phyloP scores from a whole-genome alignment of 2,888 invertebrate genomes.

The Archips crataeganus region DNA sequence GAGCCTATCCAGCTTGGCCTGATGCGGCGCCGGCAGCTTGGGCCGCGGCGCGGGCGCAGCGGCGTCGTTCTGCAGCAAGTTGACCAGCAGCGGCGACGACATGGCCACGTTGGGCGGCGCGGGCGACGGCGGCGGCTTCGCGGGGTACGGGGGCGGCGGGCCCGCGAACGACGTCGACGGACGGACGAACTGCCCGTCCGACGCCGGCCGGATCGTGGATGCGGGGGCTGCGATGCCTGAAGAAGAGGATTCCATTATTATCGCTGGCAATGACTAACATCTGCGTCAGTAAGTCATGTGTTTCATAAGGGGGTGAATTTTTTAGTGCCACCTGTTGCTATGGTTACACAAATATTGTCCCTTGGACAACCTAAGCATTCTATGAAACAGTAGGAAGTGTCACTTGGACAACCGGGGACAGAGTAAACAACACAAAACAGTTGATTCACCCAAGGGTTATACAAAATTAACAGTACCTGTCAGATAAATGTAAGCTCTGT shows the following conservation, averaged over 20 bases:
- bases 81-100: slow-evolving; percentile 96
- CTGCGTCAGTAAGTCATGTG: no score
- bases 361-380: no score
- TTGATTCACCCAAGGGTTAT: no score
- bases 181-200: slow-evolving; percentile 62
- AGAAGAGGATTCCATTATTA: not conserved
- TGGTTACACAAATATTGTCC: no score
- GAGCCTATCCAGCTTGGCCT: slow-evolving; percentile 72
- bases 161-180: slow-evolving; percentile 72
- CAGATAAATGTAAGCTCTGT: no score
- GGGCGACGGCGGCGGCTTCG: slow-evolving; percentile 64
- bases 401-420: no score
- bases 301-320: no score
- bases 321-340: no score
- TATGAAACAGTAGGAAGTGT: no score
- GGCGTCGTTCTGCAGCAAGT: slow-evolving; percentile 95
- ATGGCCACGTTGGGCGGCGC: slow-evolving; percentile 87
- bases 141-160: slow-evolving; percentile 58
- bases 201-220: slow-evolving; percentile 48
- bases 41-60: slow-evolving; percentile 69
- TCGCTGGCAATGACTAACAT: no score
- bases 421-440: no score
- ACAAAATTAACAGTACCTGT: no score
- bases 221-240: slow-evolving; percentile 61
- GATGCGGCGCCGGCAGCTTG: slow-evolving; percentile 66